Evolutionary conservation across 1,140 invertebrate genomes (phyloP).

Genomic region (Trichomalopsis sarcophagae): DNA sequence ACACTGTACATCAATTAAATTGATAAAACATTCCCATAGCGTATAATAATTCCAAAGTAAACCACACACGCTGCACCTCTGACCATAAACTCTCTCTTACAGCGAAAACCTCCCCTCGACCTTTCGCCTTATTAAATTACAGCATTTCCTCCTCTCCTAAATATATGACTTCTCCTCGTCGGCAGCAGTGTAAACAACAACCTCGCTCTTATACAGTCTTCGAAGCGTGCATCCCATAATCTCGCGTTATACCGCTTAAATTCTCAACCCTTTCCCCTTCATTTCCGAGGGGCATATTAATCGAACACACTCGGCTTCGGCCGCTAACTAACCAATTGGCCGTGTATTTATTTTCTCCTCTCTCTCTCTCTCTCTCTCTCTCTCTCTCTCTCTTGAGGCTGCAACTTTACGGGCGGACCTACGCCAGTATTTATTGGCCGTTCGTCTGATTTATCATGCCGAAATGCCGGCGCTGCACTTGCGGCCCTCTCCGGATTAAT

Average conservation of each 20-base stretch:
- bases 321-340: conserved; percentile 61
- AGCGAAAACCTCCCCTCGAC: background rate
- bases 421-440: conserved; percentile 58
- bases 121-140: background rate
- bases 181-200: background rate
- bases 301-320: conserved; percentile 1
- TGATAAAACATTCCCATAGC: background rate
- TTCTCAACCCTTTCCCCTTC: background rate
- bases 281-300: background rate
- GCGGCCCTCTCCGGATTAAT: conserved; percentile 20
- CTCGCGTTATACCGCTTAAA: conserved; percentile 16
- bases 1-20: background rate
- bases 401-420: conserved; percentile 35
- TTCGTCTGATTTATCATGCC: conserved; percentile 63
- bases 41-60: too few species aligned
- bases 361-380: background rate
- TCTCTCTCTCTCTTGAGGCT: background rate
- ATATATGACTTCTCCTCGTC: background rate
- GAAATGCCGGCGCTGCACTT: conserved; percentile 44
- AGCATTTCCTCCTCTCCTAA: background rate
- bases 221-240: background rate
- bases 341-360: conserved; percentile 59
- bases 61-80: too few species aligned
- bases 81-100: background rate
- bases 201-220: background rate